Evolutionary conservation across 92 coral and sea anemone species (phyloP).

Genomic region (Galaxea fascicularis): DNA sequence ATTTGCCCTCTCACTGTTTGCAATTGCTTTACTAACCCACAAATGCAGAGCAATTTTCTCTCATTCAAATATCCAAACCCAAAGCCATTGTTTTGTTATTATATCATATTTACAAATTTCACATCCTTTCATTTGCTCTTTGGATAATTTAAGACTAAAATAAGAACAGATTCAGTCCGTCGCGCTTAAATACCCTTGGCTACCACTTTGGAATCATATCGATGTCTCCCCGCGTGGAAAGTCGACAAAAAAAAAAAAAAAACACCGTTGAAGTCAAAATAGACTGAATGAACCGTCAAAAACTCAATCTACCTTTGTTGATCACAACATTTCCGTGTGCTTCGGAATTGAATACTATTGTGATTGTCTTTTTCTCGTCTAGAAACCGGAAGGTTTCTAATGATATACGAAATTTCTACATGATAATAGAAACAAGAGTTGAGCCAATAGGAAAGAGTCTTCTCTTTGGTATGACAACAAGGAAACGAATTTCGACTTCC

Average conservation of each 20-base stretch:
- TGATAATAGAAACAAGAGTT: background rate
- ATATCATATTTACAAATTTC: background rate
- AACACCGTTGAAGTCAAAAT: background rate
- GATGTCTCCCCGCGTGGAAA: background rate
- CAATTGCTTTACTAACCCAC: background rate
- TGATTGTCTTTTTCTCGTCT: conserved; percentile 29
- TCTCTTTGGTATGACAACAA: background rate
- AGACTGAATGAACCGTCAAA: background rate
- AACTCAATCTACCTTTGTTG: background rate
- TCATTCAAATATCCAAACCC: background rate
- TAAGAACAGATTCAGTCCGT: background rate
- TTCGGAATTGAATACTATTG: background rate
- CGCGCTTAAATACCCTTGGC: background rate
- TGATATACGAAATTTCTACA: conserved; percentile 12
- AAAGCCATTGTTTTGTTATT: background rate
- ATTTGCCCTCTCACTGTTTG: background rate
- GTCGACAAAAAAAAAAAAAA: background rate
- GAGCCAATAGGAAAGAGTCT: conserved; percentile 15
- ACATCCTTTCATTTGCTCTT: background rate
- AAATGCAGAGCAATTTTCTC: background rate
- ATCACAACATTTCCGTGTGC: conserved; percentile 19
- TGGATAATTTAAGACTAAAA: background rate
- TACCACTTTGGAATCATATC: background rate
- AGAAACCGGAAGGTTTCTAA: conserved; percentile 38
- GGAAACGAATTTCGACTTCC: conserved; percentile 31